Evolutionary conservation across 2,797 vertebrate species (phyloP).

Genomic region (Paramormyrops hopkinsi): DNA sequence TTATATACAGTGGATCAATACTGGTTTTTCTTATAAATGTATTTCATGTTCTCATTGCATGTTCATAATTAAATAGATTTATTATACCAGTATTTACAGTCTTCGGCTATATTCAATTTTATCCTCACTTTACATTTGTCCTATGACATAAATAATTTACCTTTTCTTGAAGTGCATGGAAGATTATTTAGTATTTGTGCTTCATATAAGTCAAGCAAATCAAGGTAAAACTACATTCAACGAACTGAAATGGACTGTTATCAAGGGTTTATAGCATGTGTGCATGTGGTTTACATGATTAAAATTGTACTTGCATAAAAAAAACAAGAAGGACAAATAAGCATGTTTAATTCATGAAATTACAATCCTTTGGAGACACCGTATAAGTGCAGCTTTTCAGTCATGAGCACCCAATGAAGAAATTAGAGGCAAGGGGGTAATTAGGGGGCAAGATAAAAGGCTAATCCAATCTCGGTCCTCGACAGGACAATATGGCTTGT

Average conservation of each 20-base stretch:
- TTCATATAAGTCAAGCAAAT: background rate
- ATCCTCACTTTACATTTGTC: background rate
- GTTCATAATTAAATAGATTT: background rate
- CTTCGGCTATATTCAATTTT: background rate
- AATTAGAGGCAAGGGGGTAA: background rate
- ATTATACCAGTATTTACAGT: background rate
- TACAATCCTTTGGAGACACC: background rate
- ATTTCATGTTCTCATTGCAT: background rate
- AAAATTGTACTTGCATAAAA: background rate
- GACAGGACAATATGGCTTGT: background rate
- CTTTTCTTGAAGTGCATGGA: background rate
- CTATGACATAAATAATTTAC: background rate
- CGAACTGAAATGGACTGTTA: background rate
- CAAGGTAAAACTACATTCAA: background rate
- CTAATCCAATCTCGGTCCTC: background rate
- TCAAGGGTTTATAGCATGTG: background rate
- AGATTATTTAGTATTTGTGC: background rate
- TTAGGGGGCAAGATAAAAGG: background rate
- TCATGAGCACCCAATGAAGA: background rate
- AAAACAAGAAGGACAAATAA: background rate
- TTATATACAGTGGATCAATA: background rate
- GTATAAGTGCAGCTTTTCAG: constrained; percentile 7
- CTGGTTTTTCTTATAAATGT: background rate
- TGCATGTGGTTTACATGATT: background rate
- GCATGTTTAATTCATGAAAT: constrained; percentile 7